Percentiles rank a stretch among this genome's conserved stretches.
Conservation (phyloP, 2,797 vertebrate species). For the Galago senegalensis region DNA sequence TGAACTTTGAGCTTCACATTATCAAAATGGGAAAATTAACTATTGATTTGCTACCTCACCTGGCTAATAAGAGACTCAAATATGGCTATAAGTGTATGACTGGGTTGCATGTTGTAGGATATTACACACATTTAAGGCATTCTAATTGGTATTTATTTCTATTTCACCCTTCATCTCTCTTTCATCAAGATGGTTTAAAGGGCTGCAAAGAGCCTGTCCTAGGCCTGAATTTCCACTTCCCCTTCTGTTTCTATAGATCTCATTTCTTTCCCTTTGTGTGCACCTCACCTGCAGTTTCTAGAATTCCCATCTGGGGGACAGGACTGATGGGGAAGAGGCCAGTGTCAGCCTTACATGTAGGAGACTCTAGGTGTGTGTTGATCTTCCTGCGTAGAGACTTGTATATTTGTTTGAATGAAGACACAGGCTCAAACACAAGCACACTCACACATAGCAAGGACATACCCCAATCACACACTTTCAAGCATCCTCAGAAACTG, state of each 20-base stretch:
- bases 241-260: neutral
- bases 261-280: neutral
- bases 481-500: neutral
- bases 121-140: neutral
- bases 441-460: neutral
- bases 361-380: neutral
- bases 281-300: neutral
- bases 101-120: neutral
- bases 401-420: neutral
- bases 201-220: neutral
- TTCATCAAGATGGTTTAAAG: neutral
- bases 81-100: neutral
- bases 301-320: neutral
- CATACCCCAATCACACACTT: neutral
- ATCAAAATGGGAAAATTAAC: neutral
- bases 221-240: neutral
- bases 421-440: neutral
- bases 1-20: neutral
- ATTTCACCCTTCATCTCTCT: neutral
- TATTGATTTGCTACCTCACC: conserved; percentile 12
- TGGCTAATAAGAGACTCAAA: neutral
- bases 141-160: neutral
- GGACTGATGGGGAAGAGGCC: neutral
- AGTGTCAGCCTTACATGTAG: neutral
- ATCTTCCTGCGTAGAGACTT: neutral